phyloP scores from a whole-genome alignment of 2,113 vertebrate species.

The Hippocampus zosterae region DNA sequence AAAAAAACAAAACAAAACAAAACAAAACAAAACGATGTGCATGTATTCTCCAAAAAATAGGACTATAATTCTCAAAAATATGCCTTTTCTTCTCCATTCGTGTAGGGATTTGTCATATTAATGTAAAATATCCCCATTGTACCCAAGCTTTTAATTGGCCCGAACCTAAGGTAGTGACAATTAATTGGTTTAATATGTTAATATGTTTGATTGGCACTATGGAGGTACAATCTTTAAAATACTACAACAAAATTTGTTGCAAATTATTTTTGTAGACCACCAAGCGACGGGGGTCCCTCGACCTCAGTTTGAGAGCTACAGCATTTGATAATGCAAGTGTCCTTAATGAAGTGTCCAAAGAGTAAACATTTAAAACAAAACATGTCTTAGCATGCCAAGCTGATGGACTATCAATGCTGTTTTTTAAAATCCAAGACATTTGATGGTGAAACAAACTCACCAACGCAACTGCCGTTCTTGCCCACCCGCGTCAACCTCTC shows the following conservation, averaged over 20 bases:
- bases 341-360: background rate
- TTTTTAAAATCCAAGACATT: background rate
- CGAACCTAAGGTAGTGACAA: too few relatives aligned
- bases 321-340: background rate
- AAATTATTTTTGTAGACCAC: background rate
- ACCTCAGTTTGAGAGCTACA: background rate
- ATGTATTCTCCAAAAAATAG: background rate
- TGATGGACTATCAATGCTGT: background rate
- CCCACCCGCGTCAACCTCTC: conserved; percentile 44
- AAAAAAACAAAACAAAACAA: too few relatives aligned
- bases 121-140: too few relatives aligned
- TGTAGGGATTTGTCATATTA: too few relatives aligned
- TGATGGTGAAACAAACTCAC: conserved; percentile 70
- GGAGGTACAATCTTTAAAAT: background rate
- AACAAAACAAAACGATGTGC: too few relatives aligned
- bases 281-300: background rate
- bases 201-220: too few relatives aligned
- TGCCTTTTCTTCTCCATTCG: too few relatives aligned
- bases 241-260: background rate
- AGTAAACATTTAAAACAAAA: background rate
- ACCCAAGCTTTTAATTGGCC: too few relatives aligned
- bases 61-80: background rate
- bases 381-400: background rate
- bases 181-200: too few relatives aligned
- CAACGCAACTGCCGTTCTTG: conserved; percentile 67